Conservation (phyloP, 2,113 vertebrate species). For the Camarhynchus parvulus region DNA sequence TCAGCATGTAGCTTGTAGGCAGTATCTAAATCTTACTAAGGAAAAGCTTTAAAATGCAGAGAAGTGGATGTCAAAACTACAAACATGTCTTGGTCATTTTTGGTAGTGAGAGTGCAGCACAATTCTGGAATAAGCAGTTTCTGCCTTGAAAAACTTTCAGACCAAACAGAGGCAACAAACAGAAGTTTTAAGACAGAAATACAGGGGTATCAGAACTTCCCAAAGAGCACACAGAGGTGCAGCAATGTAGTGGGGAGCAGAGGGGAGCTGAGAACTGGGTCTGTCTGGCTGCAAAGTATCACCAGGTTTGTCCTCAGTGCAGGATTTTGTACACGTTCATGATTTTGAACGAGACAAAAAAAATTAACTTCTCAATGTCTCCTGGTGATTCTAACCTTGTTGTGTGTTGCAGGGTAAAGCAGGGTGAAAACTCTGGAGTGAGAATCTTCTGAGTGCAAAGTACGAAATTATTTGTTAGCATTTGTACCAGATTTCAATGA, state of each 20-base stretch:
- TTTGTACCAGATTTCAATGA: neutral
- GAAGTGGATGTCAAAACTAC: neutral
- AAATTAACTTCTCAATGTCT: neutral
- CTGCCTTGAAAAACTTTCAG: neutral
- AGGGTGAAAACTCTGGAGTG: neutral
- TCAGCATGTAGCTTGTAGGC: neutral
- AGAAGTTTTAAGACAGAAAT: neutral
- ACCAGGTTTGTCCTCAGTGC: neutral
- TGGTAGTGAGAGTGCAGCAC: neutral
- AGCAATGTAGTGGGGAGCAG: neutral
- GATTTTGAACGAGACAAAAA: neutral
- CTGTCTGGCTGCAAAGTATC: fast-evolving
- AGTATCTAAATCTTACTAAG: neutral
- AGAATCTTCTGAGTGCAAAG: neutral
- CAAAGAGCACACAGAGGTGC: neutral
- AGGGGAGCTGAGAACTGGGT: neutral
- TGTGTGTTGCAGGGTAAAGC: neutral
- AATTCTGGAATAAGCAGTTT: neutral
- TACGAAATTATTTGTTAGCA: neutral
- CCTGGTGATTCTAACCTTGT: neutral
- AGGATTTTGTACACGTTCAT: neutral
- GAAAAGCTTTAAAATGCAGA: neutral
- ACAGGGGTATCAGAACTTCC: neutral
- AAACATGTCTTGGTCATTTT: neutral
- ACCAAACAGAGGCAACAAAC: neutral